phyloP scores from a whole-genome alignment of 2,113 vertebrate genomes.

The Ibidorhyncha struthersii region DNA sequence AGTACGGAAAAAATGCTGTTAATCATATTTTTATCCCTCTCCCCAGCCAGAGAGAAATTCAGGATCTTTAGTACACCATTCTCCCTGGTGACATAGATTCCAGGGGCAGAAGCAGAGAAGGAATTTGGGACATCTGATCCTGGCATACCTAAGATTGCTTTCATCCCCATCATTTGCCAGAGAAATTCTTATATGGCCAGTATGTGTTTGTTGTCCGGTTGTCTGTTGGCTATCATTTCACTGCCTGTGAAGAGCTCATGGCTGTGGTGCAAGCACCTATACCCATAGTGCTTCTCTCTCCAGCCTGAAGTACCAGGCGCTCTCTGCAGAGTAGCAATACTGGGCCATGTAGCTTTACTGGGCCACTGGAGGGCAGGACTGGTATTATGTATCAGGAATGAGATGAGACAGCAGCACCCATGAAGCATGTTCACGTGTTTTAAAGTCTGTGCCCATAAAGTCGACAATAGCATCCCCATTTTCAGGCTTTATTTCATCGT shows the following conservation, averaged over 20 bases:
- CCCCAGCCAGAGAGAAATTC: not conserved
- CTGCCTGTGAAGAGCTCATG: not conserved
- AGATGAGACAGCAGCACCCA: not conserved
- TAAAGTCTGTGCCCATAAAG: not conserved
- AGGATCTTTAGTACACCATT: not conserved
- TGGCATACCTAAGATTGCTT: not conserved
- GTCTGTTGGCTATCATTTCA: not conserved
- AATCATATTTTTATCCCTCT: not conserved
- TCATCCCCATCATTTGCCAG: not conserved
- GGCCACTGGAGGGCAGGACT: slow-evolving; percentile 48
- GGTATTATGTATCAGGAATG: not conserved
- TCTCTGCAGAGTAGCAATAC: not conserved
- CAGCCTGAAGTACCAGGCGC: not conserved
- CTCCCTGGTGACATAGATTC: not conserved
- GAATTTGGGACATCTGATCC: not conserved
- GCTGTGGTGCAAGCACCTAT: not conserved
- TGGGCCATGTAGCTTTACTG: not conserved
- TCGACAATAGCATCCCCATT: not conserved
- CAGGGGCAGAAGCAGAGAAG: not conserved
- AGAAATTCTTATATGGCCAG: rapidly evolving
- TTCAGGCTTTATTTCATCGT: not conserved
- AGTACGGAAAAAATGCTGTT: not conserved
- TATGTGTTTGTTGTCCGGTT: rapidly evolving
- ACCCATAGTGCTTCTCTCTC: not conserved
- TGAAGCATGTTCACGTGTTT: rapidly evolving